phyloP scores from a whole-genome alignment of 2,888 invertebrate species.

The Hyposoter didymator region DNA sequence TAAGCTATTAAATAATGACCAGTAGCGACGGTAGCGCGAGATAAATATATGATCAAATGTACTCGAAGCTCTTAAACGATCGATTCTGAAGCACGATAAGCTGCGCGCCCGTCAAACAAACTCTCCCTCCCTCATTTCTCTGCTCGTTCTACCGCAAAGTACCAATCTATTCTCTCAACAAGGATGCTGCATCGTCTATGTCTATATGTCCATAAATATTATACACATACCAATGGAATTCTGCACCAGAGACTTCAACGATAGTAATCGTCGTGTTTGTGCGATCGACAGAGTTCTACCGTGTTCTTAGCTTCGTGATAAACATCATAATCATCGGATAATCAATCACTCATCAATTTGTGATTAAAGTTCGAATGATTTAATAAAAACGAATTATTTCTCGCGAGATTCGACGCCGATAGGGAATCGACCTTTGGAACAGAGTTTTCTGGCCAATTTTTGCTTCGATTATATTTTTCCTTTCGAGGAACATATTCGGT shows the following conservation, averaged over 20 bases:
- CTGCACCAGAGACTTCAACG: conserved; percentile 47
- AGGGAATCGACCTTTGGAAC: background rate
- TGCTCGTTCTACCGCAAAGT: conserved; percentile 50
- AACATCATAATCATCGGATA: conserved; percentile 8
- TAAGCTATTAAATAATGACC: conserved; percentile 50
- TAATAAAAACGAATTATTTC: background rate
- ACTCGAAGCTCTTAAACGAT: conserved; percentile 46
- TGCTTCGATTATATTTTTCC: background rate
- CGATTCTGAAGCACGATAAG: conserved; percentile 52
- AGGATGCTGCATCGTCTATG: background rate
- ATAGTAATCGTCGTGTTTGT: conserved; percentile 46
- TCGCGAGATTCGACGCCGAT: background rate
- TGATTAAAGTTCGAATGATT: background rate
- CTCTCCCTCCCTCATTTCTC: conserved; percentile 22
- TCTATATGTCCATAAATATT: background rate
- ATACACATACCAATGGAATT: background rate
- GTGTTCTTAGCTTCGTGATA: conserved; percentile 2
- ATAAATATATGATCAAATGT: background rate
- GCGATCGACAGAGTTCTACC: background rate
- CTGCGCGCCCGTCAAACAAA: conserved; percentile 23
- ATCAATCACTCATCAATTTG: background rate
- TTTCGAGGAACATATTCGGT: no score
- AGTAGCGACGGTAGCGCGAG: conserved; percentile 37
- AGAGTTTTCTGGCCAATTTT: background rate
- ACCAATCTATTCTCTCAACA: conserved; percentile 53